These are phyloP conservation scores for Mesaphorura yosii DNA, from an alignment of 1,140 invertebrate species.

Conservation along the genomic window DNA sequence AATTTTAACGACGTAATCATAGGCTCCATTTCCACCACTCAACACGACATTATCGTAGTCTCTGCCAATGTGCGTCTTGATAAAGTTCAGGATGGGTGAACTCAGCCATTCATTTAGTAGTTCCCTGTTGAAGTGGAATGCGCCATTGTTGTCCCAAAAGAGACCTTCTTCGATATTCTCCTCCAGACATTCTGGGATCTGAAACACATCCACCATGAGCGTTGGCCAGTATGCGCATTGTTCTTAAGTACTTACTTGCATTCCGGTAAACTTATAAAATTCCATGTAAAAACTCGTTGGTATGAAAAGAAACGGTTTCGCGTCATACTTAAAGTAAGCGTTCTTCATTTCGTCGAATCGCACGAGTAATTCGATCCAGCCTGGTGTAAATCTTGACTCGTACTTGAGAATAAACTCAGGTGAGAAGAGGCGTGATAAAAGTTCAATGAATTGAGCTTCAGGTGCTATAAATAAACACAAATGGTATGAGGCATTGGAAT, in stretches of 20 bases:
- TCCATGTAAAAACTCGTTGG: slow-evolving; percentile 26
- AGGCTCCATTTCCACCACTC: slow-evolving; percentile 23
- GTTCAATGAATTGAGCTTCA: slow-evolving; percentile 19
- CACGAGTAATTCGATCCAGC: slow-evolving; percentile 25
- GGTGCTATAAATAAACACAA: slow-evolving; percentile 17
- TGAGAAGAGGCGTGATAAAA: slow-evolving; percentile 19
- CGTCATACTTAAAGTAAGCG: slow-evolving; percentile 1
- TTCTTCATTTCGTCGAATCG: slow-evolving; percentile 27
- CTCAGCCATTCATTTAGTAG: slow-evolving; percentile 13
- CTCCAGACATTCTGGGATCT: slow-evolving; percentile 12
- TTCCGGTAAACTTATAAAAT: slow-evolving; percentile 24
- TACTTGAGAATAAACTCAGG: slow-evolving; percentile 24
- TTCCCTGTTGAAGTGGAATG: slow-evolving; percentile 11
- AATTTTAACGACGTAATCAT: slow-evolving; percentile 2
- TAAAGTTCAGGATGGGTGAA: slow-evolving; percentile 21
- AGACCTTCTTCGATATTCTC: slow-evolving; percentile 20
- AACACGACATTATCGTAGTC: slow-evolving; percentile 19
- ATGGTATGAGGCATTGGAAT: too few relatives aligned
- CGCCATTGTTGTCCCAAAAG: slow-evolving; percentile 26
- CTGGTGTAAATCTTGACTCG: slow-evolving; percentile 21
- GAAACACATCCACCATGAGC: neutral
- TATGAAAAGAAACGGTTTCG: slow-evolving; percentile 21
- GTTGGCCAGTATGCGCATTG: too few relatives aligned
- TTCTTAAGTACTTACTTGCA: slow-evolving; percentile 28
- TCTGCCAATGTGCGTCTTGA: slow-evolving; percentile 21